Evolutionary conservation across 2,888 invertebrate genomes (phyloP), one percentile per base, ranked within the genome.

Genomic region (Blastobasis adustella): DNA sequence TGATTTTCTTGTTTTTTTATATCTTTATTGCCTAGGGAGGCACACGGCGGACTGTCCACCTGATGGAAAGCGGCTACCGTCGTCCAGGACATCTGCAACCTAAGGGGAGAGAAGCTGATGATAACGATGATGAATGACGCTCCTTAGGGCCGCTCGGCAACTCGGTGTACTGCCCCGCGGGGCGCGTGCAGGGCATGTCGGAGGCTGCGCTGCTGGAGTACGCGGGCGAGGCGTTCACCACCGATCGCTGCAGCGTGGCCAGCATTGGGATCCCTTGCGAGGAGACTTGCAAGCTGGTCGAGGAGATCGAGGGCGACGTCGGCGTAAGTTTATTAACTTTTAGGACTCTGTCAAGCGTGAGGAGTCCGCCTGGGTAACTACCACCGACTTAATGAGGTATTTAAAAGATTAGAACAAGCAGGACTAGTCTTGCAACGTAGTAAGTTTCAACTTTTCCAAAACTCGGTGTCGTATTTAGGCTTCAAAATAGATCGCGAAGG

Each of bases 181-280:
- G 59, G 0, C 60, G 81, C 43, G 69, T 83, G 38, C 63, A 65
- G 1, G 50, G 42, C 39, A 82, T 87, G 68, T 49, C 54, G 0
- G 65, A 63, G 2, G 56, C 65, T 0, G 52, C 10, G 0, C 50
- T 86, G 5, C 59, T 62, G 23, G 51, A 56, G 6, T 86, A 67
- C 52, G 66, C 65, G 0, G 50, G 49, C 5, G 52, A 49, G 0
- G 64, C 81, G 55, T 82, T 71, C 55, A 73, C 61, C 47, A 61
- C 75, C 1, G 66, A 67, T 6, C 57, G 62, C 2, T 84, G 84
- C 49, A 59, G 75, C 0, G 70, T 87, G 0, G 77, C 73, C 1
- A 81, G 78, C 55, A 59, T 74, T 0, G 85, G 86, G 0, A 53
- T 85, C 6, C 74, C 79, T 0, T 83, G 78, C 50, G 82, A 85